Evolutionary conservation across 2,888 invertebrate genomes (phyloP), one percentile per base, ranked within the genome.

Genomic region (Drosophila acutilabella): DNA sequence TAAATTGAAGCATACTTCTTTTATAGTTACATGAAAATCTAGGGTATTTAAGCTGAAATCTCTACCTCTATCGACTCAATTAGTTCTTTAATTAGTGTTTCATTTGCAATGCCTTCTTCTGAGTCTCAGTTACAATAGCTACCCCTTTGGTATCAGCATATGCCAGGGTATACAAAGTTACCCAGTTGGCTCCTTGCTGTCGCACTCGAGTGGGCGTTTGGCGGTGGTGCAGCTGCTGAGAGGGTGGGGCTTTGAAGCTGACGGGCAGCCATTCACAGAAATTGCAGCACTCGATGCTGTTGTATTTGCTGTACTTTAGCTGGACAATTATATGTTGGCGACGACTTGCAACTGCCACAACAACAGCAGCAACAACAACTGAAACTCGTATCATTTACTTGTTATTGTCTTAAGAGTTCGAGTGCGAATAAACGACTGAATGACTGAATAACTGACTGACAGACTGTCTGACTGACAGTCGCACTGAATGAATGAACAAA

Each of bases 341-440:
- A 42, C 72, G 52, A 60, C 71, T 76, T 76, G 74, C 72, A 76
- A 76, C 77, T 71, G 71, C 52, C 47, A 71, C 75, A 73, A 13
- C 56, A 47, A 23, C 57, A 69, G 42, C n/a, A 33, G 13, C 30
- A 36, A 36, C 36, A 13, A 36, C 51, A 45, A 26, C 18, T 57
- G 66, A 36, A 70, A 64, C 64, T 61, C 67, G 74, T 76, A 86
- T 86, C 71, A 83, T 78, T 83, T 78, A 59, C 81, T 83, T 78
- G 78, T 83, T 83, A 78, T 86, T 83, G 81, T 82, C 81, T 80
- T 66, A 51, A 51, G 74, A 54, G 66, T 48, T 61, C 20, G 60
- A 52, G 56, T 61, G 62, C 47, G 59, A 74, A 53, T 69, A 65
- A 74, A 44, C 54, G 67, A 73, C 30, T 41, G 65, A 80, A 6